Evolutionary conservation across 2,888 invertebrate genomes (phyloP).

Genomic region (Ryuthela nishihirai): DNA sequence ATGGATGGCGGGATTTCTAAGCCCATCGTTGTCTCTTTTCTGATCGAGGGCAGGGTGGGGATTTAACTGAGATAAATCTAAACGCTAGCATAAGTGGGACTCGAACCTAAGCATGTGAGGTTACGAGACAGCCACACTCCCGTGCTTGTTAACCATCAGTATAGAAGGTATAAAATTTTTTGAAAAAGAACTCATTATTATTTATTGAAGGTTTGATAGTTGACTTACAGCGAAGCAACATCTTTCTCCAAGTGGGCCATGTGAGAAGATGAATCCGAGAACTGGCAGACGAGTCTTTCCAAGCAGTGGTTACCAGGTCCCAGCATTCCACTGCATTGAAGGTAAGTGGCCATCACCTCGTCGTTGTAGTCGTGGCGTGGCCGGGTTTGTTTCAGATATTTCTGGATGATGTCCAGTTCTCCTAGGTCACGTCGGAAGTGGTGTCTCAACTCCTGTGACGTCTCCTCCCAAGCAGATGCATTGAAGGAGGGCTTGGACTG

Average conservation of each 20-base stretch:
- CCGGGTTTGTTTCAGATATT: constrained; percentile 39
- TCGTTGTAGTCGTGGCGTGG: constrained; percentile 41
- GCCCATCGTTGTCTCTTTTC: too few species aligned
- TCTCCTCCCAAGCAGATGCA: neutral
- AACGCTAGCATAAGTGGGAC: too few species aligned
- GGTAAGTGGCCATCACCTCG: constrained; percentile 42
- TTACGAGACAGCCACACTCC: too few species aligned
- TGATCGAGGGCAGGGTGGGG: too few species aligned
- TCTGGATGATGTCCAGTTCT: constrained; percentile 40
- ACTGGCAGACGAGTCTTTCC: constrained; percentile 42
- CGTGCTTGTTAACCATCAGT: too few species aligned
- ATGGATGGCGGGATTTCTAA: too few species aligned
- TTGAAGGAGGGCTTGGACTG: constrained; percentile 1
- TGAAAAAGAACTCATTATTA: too few species aligned
- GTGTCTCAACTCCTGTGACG: neutral
- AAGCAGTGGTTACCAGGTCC: constrained; percentile 40
- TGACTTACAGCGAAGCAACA: constrained; percentile 42
- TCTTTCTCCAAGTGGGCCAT: constrained; percentile 41
- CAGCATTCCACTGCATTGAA: constrained; percentile 42
- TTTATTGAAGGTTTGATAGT: neutral
- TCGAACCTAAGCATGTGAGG: too few species aligned
- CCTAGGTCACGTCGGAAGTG: constrained; percentile 10
- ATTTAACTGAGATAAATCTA: too few species aligned
- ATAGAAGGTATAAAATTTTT: too few species aligned
- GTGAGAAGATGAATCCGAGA: constrained; percentile 29